Evolutionary conservation across 2,113 vertebrate genomes (phyloP).

Genomic region (Murina feae): DNA sequence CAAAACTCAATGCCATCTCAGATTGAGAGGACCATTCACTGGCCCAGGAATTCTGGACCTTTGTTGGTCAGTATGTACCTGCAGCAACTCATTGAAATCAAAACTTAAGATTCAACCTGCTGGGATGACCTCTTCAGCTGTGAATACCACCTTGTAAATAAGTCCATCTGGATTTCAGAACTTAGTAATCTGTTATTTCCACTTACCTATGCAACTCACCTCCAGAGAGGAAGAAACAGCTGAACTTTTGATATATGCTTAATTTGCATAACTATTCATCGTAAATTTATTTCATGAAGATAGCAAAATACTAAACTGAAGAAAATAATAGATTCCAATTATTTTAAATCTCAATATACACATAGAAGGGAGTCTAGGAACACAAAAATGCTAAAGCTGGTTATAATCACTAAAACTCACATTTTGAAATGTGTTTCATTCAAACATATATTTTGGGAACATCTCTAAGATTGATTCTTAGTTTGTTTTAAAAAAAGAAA

Average conservation of each 20-base stretch:
- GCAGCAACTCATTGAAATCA: neutral
- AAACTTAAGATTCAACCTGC: neutral
- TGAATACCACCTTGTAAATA: neutral
- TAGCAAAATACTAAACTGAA: neutral
- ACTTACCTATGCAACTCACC: neutral
- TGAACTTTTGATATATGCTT: neutral
- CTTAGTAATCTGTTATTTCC: neutral
- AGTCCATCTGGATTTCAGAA: neutral
- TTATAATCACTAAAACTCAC: constrained; percentile 12
- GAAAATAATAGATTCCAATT: neutral
- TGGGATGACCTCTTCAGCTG: neutral
- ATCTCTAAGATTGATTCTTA: neutral
- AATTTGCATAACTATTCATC: neutral
- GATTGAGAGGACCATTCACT: neutral
- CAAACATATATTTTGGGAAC: neutral
- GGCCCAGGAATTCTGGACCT: neutral
- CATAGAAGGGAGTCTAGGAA: neutral
- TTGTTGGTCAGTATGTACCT: neutral
- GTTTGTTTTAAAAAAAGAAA: neutral
- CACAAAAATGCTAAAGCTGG: neutral
- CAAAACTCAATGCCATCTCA: neutral
- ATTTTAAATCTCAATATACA: neutral
- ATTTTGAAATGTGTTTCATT: neutral
- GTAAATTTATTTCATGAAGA: neutral
- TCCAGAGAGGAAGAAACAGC: neutral